These are phyloP conservation scores for Drosophila sordidapex DNA, from an alignment of 2,888 invertebrate species.

Conservation along the genomic window DNA sequence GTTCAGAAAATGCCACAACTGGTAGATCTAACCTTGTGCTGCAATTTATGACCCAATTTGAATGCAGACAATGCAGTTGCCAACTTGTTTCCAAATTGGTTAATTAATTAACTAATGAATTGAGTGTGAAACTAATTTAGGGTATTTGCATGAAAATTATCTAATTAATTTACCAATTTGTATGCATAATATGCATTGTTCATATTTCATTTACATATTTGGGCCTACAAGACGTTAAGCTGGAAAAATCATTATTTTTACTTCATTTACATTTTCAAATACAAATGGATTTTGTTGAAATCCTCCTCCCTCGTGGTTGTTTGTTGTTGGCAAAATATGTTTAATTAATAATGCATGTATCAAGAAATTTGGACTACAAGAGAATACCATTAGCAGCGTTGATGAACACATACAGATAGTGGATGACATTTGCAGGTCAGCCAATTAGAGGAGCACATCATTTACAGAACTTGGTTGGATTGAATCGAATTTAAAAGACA, in stretches of 20 bases:
- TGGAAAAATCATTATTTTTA: not conserved
- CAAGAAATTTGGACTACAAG: slow-evolving; percentile 21
- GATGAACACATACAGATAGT: not conserved
- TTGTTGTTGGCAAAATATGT: not conserved
- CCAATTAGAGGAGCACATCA: slow-evolving; percentile 29
- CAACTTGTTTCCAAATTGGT: slow-evolving; percentile 38
- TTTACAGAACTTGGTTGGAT: slow-evolving; percentile 10
- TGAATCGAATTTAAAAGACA: slow-evolving; percentile 16
- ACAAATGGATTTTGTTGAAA: not conserved
- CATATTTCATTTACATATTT: slow-evolving; percentile 12
- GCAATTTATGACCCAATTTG: slow-evolving; percentile 38
- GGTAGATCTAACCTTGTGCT: slow-evolving; percentile 35
- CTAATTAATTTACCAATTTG: slow-evolving; percentile 19
- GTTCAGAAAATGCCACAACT: slow-evolving; percentile 1
- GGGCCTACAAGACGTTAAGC: not conserved
- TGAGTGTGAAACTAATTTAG: slow-evolving; percentile 45
- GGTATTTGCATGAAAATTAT: slow-evolving; percentile 40
- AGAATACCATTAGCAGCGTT: slow-evolving; percentile 48
- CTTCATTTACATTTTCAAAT: not conserved
- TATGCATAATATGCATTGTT: slow-evolving; percentile 10
- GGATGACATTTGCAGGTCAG: not conserved
- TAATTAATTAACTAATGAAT: slow-evolving; percentile 51
- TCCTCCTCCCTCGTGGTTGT: too few species aligned
- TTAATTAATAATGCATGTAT: slow-evolving; percentile 68
- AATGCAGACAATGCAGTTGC: slow-evolving; percentile 4